These are phyloP conservation scores for Acinonyx jubatus DNA, from an alignment of 2,113 vertebrate genomes.

Conservation along the genomic window DNA sequence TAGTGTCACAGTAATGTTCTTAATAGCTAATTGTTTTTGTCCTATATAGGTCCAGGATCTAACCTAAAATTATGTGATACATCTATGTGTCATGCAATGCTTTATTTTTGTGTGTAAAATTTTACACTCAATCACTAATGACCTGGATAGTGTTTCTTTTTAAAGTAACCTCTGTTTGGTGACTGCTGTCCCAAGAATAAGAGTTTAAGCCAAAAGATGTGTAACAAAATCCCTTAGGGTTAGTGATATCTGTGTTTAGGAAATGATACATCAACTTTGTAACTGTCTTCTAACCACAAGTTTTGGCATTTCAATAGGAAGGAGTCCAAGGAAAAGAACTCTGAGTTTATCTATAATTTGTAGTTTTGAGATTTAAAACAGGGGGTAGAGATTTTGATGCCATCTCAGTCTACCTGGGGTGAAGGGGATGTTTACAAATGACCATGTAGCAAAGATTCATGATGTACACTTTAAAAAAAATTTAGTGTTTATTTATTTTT, in stretches of 20 bases:
- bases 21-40: background rate
- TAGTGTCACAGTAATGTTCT: background rate
- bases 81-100: background rate
- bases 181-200: conserved; percentile 83
- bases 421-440: conserved; percentile 76
- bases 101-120: conserved; percentile 74
- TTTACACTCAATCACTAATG: conserved; percentile 74
- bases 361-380: conserved; percentile 82
- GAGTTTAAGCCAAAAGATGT: conserved; percentile 83
- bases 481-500: no score
- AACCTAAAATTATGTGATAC: background rate
- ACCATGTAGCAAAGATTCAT: conserved; percentile 76
- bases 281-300: conserved; percentile 67
- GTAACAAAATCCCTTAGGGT: conserved; percentile 84
- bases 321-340: conserved; percentile 74
- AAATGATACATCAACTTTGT: conserved; percentile 78
- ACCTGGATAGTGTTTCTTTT: conserved; percentile 79
- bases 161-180: conserved; percentile 80
- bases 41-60: background rate
- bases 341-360: conserved; percentile 81
- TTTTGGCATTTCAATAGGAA: conserved; percentile 75
- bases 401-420: conserved; percentile 79
- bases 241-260: conserved; percentile 76
- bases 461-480: conserved; percentile 74
- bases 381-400: conserved; percentile 78